Conservation (phyloP, 2,888 invertebrate species). For the Tetragnatha montana region DNA sequence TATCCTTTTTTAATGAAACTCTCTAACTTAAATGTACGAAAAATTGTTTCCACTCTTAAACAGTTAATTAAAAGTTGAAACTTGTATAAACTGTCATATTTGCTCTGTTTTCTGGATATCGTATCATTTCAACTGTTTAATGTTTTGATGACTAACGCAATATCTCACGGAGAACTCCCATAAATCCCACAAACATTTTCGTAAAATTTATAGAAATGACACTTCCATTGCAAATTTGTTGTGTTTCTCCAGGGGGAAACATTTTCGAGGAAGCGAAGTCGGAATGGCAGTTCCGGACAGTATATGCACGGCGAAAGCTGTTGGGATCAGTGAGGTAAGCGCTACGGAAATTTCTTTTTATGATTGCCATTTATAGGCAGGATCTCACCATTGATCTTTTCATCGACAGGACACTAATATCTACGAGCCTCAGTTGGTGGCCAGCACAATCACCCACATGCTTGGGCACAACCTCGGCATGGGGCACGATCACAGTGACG, state of each 20-base stretch:
- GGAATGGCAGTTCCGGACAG: conserved; percentile 95
- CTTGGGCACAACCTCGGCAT: conserved; percentile 98
- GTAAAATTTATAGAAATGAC: neutral
- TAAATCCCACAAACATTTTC: neutral
- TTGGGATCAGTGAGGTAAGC: conserved; percentile 88
- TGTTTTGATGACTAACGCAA: too few species aligned
- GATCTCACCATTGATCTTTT: conserved; percentile 66
- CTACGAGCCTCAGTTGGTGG: conserved; percentile 92
- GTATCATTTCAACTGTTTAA: too few species aligned
- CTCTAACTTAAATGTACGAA: too few species aligned
- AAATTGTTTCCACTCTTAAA: too few species aligned
- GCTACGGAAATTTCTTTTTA: neutral
- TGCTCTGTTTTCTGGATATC: too few species aligned
- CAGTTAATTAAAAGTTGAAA: too few species aligned
- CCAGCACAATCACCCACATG: conserved; percentile 97
- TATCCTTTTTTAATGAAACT: too few species aligned
- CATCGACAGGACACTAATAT: conserved; percentile 85
- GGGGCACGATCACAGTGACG: conserved; percentile 84
- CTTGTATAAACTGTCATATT: too few species aligned
- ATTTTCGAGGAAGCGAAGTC: conserved; percentile 91
- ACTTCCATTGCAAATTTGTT: neutral
- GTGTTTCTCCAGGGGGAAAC: conserved; percentile 82
- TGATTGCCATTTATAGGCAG: neutral
- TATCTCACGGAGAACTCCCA: neutral
- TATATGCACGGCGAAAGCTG: conserved; percentile 93